Evolutionary conservation across 53 echinoderm and acorn worm genomes (phyloP).

Genomic region (Henricia sp.): DNA sequence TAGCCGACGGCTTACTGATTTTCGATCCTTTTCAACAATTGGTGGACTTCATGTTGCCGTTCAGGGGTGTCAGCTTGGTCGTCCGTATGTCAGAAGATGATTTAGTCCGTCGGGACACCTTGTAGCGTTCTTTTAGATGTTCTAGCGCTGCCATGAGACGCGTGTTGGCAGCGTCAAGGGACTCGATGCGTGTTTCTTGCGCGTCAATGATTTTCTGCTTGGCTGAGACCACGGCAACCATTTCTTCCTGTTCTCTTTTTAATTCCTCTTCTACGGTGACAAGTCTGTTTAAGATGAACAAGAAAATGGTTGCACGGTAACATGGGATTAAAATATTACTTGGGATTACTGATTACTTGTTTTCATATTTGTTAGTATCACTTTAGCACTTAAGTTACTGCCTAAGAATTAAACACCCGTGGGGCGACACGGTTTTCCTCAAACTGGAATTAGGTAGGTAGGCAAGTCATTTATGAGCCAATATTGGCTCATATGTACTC

Average conservation of each 20-base stretch:
- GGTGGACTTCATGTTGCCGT: conserved; percentile 68
- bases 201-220: conserved; percentile 99
- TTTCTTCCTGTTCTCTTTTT: conserved; percentile 88
- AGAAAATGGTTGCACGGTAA: too few relatives aligned
- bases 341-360: too few relatives aligned
- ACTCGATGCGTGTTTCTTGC: conserved; percentile 92
- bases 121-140: conserved; percentile 94
- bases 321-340: too few relatives aligned
- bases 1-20: too few relatives aligned
- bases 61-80: conserved; percentile 51
- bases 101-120: conserved; percentile 64
- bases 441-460: too few relatives aligned
- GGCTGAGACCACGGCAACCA: conserved; percentile 91
- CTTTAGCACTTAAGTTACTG: too few relatives aligned
- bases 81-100: conserved; percentile 64
- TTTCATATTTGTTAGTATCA: too few relatives aligned
- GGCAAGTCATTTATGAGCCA: too few relatives aligned
- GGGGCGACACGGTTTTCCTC: too few relatives aligned
- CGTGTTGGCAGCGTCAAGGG: conserved; percentile 89
- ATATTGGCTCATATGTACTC: too few relatives aligned
- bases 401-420: too few relatives aligned
- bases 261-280: conserved; percentile 97
- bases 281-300: conserved; percentile 75
- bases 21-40: conserved; percentile 66
- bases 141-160: conserved; percentile 96